Conservation (phyloP, 2,113 vertebrate genomes). For the Pedetes capensis region DNA sequence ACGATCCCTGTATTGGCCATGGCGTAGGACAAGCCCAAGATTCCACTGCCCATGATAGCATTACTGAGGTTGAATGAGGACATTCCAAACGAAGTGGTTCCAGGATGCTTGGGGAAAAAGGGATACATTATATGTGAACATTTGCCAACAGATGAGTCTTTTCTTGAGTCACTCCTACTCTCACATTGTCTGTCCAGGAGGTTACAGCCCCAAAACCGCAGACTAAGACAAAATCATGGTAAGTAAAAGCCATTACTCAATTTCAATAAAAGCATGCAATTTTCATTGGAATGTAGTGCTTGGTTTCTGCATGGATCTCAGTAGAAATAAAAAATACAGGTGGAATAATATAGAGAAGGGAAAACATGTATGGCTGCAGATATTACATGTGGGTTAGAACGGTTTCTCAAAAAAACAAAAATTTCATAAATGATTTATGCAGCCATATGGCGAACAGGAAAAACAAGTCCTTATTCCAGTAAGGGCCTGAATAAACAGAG, state of each 20-base stretch:
- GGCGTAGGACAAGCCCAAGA: constrained; percentile 95
- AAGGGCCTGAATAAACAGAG: constrained; percentile 71
- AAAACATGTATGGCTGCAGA: neutral
- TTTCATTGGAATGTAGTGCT: constrained; percentile 20
- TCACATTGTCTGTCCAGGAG: neutral
- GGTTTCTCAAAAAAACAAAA: constrained; percentile 70
- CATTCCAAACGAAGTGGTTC: constrained; percentile 95
- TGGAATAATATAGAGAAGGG: neutral
- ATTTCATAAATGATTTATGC: constrained; percentile 78
- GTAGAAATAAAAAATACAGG: constrained; percentile 3
- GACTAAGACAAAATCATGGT: neutral
- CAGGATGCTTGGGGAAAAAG: constrained; percentile 87
- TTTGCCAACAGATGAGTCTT: neutral
- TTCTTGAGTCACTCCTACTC: neutral
- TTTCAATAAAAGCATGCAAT: constrained; percentile 33
- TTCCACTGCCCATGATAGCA: constrained; percentile 98
- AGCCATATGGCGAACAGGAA: constrained; percentile 62
- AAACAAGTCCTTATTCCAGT: constrained; percentile 71
- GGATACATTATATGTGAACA: neutral
- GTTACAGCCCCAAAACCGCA: fast-evolving
- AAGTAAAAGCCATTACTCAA: neutral
- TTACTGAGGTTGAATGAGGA: constrained; percentile 98
- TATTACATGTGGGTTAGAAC: constrained; percentile 52
- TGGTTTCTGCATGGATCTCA: neutral
- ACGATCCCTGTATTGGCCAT: constrained; percentile 98